A percentile compares a stretch with the other conserved stretches of the same genome.
Evolutionary conservation across 2,113 vertebrate genomes (phyloP).

Genomic region (Zingel zingel): DNA sequence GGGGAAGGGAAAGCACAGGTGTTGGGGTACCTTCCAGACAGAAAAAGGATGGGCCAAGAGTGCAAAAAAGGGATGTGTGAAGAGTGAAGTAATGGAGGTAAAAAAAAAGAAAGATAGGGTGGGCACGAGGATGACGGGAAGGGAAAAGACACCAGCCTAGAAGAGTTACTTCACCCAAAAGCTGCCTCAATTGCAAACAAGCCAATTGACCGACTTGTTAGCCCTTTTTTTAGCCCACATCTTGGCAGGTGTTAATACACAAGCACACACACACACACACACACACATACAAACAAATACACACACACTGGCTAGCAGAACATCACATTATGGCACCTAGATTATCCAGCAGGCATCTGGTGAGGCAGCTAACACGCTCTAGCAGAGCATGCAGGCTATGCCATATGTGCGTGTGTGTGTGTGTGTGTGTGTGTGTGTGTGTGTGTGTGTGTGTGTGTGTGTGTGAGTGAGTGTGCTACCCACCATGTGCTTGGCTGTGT

Average conservation of each 20-base stretch:
- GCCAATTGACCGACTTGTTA: conserved; percentile 39
- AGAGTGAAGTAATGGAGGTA: background rate
- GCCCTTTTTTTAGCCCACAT: conserved; percentile 29
- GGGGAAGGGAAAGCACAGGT: conserved; percentile 51
- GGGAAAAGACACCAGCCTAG: background rate
- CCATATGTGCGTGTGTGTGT: conserved; percentile 52
- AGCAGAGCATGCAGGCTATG: conserved; percentile 62
- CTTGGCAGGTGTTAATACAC: conserved; percentile 37
- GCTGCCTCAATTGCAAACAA: conserved; percentile 41
- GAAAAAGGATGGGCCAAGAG: background rate
- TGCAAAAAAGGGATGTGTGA: conserved; percentile 18
- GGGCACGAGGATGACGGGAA: background rate
- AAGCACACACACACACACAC: conserved; percentile 12
- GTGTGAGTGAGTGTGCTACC: background rate
- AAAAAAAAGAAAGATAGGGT: background rate
- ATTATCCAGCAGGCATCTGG: conserved; percentile 80
- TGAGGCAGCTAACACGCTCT: conserved; percentile 70
- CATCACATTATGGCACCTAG: conserved; percentile 63
- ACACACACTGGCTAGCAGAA: conserved; percentile 57
- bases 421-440: conserved; percentile 6
- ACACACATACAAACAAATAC: conserved; percentile 8
- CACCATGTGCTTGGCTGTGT: no score
- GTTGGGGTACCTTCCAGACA: conserved; percentile 61
- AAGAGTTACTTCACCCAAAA: conserved; percentile 1
- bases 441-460: conserved; percentile 1